Base-by-base conservation (phyloP, 2,113 vertebrate species). In the Pangasianodon gigas region DNA sequence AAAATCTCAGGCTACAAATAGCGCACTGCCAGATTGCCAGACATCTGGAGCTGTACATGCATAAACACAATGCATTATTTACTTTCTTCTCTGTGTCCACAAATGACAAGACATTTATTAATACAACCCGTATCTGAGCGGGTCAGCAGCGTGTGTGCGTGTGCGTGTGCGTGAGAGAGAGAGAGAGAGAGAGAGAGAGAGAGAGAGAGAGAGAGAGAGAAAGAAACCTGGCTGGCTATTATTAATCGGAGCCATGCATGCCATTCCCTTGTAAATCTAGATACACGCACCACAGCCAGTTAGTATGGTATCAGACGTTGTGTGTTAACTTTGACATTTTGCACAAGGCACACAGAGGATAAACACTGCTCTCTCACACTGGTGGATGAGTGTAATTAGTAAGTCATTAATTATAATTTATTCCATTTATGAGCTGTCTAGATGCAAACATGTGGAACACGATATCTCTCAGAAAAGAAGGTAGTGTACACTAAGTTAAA, bases 391-490 rank as follows among this genome's bases (percentile, higher is more conserved):
- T 65, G n/a, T 67, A 79, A 85, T 67, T 85, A 79, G 3, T 32
- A 79, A 79, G 58, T 80, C 56, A 51, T 85, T 89, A 85, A 19
- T 85, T 86, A 67, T 8, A 24, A 58, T 19, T 71, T 65, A 41
- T 37, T 51, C 13, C 32, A 52, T 37, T 41, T 54, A 14, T n/a
- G 26, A 67, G 54, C 8, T 52, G 29, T 81, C 44, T 52, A 24
- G 84, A 32, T 16, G 10, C 24, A 37, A 32, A 79, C 75, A 65
- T 18, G 37, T 41, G 21, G 9, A 65, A 65, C 11, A 65, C 1
- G 26, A 26, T 18, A 44, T 46, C 37, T 24, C 18, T 41, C 54
- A 41, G 29, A 62, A 56, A 16, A 26, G 41, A 71, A 11, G 32
- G 69, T 67, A 18, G 19, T n/a, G 9, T 83, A 41, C 29, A 79